Base-by-base conservation (phyloP, 2,888 invertebrate genomes). In the Ormyrus nitidulus region DNA sequence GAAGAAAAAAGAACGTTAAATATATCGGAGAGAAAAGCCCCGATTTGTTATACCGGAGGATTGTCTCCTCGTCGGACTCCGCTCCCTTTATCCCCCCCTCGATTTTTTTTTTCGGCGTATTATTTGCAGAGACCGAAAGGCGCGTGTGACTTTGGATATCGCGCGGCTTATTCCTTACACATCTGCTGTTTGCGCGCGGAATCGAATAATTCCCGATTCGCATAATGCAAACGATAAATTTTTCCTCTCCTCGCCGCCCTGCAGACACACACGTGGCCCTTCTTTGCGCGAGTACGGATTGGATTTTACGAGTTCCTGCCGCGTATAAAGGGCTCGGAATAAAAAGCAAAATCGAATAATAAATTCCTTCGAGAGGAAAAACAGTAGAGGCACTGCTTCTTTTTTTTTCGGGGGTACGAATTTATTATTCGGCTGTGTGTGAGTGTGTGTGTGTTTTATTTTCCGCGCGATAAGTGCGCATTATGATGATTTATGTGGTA, bases 381-480 rank as follows among this genome's bases (percentile, higher is more conserved):
- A 34, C 34, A 34, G n/a, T 64, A 13, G n/a, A 3, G 46, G 48
- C 11, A 48, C 48, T 10, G 34, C 59, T 19, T 7, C 9, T 11
- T 0, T 51, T 9, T 65, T 64, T 65, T 65, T 51, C 64, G 48
- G 1, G 54, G 1, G 54, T 66, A 4, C 68, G 58, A 73, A 74
- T 79, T 79, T 74, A 69, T 74, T 74, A 69, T 69, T 64, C 58
- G 68, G 19, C 44, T 46, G 79, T 56, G 69, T 19, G 19, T 19
- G 1, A n/a, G n/a, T 2, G 34, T 34, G 34, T 3, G 34, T 34
- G 34, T 61, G 68, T 64, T 73, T 79, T 62, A 74, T 79, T 69
- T 58, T 73, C 13, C 11, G 72, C 71, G 71, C 78, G 78, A 78
- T 78, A 78, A 78, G 78, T 78, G 69, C 77, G 64, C 77, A 71